These are phyloP conservation scores for Trachops cirrhosus DNA, from an alignment of 2,797 vertebrate species.

Conservation along the genomic window DNA sequence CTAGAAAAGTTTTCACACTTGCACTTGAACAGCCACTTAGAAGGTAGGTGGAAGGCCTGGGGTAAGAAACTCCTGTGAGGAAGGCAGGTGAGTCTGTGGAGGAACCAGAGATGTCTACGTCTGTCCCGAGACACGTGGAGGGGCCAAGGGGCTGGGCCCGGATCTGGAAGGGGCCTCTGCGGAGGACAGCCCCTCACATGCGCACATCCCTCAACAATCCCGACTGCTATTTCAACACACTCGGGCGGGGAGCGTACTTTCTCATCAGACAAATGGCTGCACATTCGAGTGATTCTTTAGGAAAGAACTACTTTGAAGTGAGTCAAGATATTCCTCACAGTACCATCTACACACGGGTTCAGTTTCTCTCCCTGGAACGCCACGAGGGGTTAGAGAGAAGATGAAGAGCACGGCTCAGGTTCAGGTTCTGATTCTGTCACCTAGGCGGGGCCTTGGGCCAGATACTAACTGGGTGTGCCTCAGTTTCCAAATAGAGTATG, in stretches of 20 bases:
- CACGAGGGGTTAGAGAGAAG: background rate
- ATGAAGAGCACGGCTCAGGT: background rate
- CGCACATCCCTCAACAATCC: no score
- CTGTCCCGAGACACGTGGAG: background rate
- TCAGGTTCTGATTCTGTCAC: background rate
- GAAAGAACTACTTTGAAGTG: background rate
- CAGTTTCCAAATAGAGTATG: background rate
- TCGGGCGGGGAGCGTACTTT: background rate
- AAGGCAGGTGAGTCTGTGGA: rapidly evolving
- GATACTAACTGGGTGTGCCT: background rate
- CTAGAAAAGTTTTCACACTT: background rate
- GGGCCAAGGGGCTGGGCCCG: no score
- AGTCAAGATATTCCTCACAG: background rate
- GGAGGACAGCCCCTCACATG: background rate
- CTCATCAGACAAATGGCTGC: background rate
- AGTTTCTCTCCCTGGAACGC: background rate
- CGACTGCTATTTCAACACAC: background rate
- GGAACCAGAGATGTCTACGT: background rate
- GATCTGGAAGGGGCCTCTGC: background rate
- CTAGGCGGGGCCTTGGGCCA: background rate
- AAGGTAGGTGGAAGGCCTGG: background rate
- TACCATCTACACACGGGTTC: background rate
- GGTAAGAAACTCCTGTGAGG: background rate
- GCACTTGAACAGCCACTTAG: background rate
- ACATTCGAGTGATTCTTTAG: background rate